Percentiles rank a stretch among this genome's conserved stretches.
These are phyloP conservation scores for Pogonognathellus flavescens DNA, from an alignment of 1,140 invertebrate genomes.

Conservation along the genomic window DNA sequence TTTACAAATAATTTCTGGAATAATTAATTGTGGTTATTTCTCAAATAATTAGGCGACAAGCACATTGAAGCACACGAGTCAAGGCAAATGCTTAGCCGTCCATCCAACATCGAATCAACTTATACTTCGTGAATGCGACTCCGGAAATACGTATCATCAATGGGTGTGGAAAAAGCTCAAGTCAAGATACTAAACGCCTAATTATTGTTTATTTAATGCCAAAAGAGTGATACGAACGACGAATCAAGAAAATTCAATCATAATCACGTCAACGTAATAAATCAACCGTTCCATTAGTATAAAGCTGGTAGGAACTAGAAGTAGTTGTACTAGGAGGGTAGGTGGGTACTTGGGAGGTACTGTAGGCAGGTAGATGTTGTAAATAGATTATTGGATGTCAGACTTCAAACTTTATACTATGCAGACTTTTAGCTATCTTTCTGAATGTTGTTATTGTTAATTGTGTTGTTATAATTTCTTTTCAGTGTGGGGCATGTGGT, in stretches of 20 bases:
- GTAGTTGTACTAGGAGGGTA: too few species aligned
- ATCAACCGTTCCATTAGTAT: not conserved
- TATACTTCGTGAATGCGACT: constrained; percentile 84
- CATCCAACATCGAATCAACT: constrained; percentile 85
- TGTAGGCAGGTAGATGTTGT: too few species aligned
- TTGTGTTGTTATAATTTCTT: too few species aligned
- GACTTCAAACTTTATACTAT: too few species aligned
- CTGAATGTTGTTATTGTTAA: too few species aligned
- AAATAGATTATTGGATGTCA: too few species aligned
- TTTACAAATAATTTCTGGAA: too few species aligned
- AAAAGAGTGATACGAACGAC: constrained; percentile 22
- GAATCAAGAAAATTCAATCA: not conserved
- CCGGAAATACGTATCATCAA: constrained; percentile 88
- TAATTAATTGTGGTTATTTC: not conserved
- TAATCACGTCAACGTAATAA: not conserved
- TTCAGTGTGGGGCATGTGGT: too few species aligned
- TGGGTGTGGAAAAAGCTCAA: constrained; percentile 87
- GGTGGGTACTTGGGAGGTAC: too few species aligned
- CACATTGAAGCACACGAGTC: constrained; percentile 83
- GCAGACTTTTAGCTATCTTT: too few species aligned
- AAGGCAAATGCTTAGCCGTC: constrained; percentile 87
- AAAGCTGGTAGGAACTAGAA: too few species aligned
- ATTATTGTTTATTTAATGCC: not conserved
- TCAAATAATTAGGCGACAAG: constrained; percentile 75
- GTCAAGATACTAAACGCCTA: constrained; percentile 73